These are phyloP conservation scores for Anadara kagoshimensis DNA, from an alignment of 1,140 invertebrate genomes.

Conservation along the genomic window DNA sequence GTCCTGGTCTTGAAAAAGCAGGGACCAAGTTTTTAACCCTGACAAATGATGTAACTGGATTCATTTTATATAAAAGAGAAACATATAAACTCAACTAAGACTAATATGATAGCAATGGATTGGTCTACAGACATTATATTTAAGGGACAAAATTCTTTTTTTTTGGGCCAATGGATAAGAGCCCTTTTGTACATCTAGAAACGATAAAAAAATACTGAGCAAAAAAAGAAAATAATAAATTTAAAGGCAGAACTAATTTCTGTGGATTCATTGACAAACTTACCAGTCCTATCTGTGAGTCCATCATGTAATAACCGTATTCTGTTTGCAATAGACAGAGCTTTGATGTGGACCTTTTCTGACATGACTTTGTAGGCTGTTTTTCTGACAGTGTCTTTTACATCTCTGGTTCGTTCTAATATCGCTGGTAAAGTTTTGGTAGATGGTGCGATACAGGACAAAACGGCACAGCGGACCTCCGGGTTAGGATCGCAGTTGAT, in stretches of 20 bases:
- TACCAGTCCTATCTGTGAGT: slow-evolving; percentile 79
- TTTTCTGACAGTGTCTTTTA: slow-evolving; percentile 83
- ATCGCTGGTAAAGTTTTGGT: slow-evolving; percentile 80
- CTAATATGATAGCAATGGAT: too few species aligned
- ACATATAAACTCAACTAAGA: too few species aligned
- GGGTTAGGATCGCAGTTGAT: slow-evolving; percentile 84
- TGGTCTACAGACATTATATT: too few species aligned
- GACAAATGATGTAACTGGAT: too few species aligned
- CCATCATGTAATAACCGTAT: slow-evolving; percentile 80
- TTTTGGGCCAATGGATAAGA: too few species aligned
- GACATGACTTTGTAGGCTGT: slow-evolving; percentile 82
- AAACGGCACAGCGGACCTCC: slow-evolving; percentile 81
- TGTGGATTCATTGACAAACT: neutral
- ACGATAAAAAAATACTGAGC: too few species aligned
- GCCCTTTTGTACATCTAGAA: too few species aligned
- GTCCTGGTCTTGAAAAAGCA: too few species aligned
- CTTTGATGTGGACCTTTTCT: slow-evolving; percentile 79
- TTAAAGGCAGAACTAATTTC: neutral
- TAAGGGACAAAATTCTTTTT: too few species aligned
- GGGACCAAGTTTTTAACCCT: too few species aligned
- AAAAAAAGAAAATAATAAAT: neutral
- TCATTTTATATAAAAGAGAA: too few species aligned
- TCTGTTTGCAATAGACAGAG: slow-evolving; percentile 82
- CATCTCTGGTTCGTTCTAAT: slow-evolving; percentile 83
- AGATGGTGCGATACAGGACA: slow-evolving; percentile 81